Evolutionary conservation across 1,140 invertebrate genomes (phyloP), one percentile per base, ranked within the genome.

Genomic region (Drosophila subobscura): DNA sequence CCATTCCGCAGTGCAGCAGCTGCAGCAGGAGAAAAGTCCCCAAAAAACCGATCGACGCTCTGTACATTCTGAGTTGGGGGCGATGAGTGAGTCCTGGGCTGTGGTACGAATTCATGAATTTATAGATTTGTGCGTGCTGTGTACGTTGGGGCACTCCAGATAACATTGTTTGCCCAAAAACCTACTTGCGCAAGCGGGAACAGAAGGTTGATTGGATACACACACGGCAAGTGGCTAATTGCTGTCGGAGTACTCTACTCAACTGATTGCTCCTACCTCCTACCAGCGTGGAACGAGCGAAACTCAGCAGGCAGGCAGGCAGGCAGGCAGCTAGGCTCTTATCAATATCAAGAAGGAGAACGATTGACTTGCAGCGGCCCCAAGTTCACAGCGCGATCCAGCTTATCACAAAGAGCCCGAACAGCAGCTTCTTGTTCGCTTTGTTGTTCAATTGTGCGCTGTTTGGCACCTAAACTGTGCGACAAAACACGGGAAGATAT

Each of bases 161-260:
- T 78, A 78, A 68, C 37, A 50, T 37, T 78, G 42, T 79, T 79
- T 79, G 59, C 61, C 42, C 27, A 46, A 58, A 59, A 16, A 59
- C 33, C 10, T 37, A 41, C 57, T 57, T 70, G 57, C 52, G 40
- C 22, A 7, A 29, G 37, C 20, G 41, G 12, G 44, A 61, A 40
- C 27, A 60, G 12, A 47, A 23, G n/a, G 20, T 51, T 47, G 63
- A 65, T n/a, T 12, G 33, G 51, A 27, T 45, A 42, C 8, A 68
- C 64, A 68, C 61, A 50, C 45, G 70, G 22, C 55, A 72, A 50
- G 53, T 55, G 70, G 73, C 75, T 73, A 81, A 81, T 81, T 81
- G 68, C 68, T 73, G 65, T 77, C 64, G 73, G 55, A 77, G 77
- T 54, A 60, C 54, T 53, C 71, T 68, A 71, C 66, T 55, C 74